phyloP scores from a whole-genome alignment of 2,888 invertebrate genomes.

The Chorisops tibialis region DNA sequence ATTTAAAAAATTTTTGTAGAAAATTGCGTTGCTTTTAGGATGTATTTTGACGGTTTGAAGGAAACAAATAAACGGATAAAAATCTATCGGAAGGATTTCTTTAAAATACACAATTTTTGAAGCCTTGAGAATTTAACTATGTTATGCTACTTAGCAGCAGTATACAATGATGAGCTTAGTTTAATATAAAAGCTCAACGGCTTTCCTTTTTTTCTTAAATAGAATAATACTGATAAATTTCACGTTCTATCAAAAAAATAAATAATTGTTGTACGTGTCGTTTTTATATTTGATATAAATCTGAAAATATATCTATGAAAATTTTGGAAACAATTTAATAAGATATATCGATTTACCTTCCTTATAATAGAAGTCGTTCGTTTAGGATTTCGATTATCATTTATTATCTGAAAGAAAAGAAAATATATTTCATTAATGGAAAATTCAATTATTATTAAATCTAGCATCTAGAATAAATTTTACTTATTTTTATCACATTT shows the following conservation, averaged over 20 bases:
- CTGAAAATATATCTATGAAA: conserved; percentile 8
- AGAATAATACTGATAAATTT: conserved; percentile 31
- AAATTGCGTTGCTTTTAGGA: background rate
- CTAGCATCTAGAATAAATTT: no score
- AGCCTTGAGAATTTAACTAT: background rate
- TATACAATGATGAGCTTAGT: background rate
- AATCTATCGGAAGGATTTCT: no score
- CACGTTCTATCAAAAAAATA: conserved; percentile 15
- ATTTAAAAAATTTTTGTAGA: background rate
- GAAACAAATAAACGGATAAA: no score
- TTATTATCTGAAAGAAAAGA: conserved; percentile 23
- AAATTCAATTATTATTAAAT: no score
- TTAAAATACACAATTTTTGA: no score
- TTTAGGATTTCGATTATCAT: conserved; percentile 32
- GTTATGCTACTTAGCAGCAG: conserved; percentile 26
- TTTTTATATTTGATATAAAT: conserved; percentile 26
- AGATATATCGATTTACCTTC: conserved; percentile 15
- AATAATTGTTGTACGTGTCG: conserved; percentile 26
- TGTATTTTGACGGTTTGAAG: no score
- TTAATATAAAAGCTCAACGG: background rate
- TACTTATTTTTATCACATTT: no score
- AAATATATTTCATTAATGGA: no score
- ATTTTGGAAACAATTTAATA: background rate
- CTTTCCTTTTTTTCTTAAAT: conserved; percentile 18
- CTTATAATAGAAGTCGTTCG: conserved; percentile 31